Percentiles rank a stretch among this genome's conserved stretches.
Evolutionary conservation across 2,888 invertebrate genomes (phyloP).

Genomic region (Cerastis leucographa): DNA sequence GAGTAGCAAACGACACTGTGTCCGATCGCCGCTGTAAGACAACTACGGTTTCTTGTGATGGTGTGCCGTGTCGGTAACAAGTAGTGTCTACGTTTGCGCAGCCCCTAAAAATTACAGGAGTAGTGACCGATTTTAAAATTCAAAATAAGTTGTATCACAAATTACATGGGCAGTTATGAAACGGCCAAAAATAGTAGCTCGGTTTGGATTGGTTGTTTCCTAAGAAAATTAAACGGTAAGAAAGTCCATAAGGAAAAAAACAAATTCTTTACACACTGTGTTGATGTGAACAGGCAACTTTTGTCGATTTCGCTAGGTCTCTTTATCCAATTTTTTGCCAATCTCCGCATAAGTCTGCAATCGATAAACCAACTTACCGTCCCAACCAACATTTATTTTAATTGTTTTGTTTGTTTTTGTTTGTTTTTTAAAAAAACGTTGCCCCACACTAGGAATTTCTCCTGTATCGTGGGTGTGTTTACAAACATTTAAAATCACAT

Average conservation of each 20-base stretch:
- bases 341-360: constrained; percentile 6
- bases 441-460: no score
- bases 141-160: background rate
- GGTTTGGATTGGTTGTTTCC: background rate
- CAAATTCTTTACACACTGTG: background rate
- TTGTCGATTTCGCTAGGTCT: background rate
- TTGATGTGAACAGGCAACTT: background rate
- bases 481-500: no score
- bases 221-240: background rate
- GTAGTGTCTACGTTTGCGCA: no score
- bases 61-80: no score
- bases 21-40: no score
- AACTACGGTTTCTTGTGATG: no score
- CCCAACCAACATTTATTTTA: no score
- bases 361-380: background rate
- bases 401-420: no score
- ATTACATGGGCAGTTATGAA: background rate
- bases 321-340: background rate
- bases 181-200: background rate
- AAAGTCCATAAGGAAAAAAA: background rate
- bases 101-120: background rate
- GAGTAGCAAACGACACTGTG: no score
- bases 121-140: background rate
- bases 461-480: no score
- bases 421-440: no score